These are phyloP conservation scores for Poecilia wingei DNA, from an alignment of 2,797 vertebrate genomes.

Conservation along the genomic window DNA sequence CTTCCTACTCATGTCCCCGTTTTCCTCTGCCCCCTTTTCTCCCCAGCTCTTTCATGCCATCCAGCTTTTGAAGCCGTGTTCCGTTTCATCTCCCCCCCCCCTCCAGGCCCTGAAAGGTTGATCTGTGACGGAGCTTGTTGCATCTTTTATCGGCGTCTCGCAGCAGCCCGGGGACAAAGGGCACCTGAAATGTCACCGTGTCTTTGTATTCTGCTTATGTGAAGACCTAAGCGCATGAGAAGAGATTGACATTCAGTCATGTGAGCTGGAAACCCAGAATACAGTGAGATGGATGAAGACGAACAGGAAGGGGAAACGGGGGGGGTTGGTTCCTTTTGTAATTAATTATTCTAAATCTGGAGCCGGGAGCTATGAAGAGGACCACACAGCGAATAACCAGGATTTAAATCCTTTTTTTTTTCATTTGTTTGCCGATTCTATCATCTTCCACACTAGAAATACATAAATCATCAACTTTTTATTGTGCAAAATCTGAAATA, in stretches of 20 bases:
- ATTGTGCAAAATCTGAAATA: neutral
- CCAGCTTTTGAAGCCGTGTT: constrained; percentile 55
- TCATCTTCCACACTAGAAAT: neutral
- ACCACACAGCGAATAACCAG: constrained; percentile 55
- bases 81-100: constrained; percentile 35
- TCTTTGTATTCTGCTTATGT: constrained; percentile 45
- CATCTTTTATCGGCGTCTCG: constrained; percentile 65
- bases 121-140: constrained; percentile 62
- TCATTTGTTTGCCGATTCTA: neutral
- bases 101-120: constrained; percentile 45
- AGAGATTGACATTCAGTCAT: constrained; percentile 62
- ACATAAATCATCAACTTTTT: constrained; percentile 14
- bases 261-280: constrained; percentile 41
- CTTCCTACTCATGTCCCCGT: constrained; percentile 45
- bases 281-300: constrained; percentile 54
- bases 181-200: constrained; percentile 64
- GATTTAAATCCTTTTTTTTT: neutral
- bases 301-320: constrained; percentile 22
- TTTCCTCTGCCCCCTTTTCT: neutral
- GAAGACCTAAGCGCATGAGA: constrained; percentile 46
- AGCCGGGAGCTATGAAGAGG: constrained; percentile 43
- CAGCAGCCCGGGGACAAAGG: constrained; percentile 68
- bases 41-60: constrained; percentile 34
- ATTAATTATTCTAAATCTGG: constrained; percentile 71
- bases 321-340: constrained; percentile 45